Evolutionary conservation across 2,888 invertebrate species (phyloP).

Genomic region (Ashinkailepas kermadecensis): DNA sequence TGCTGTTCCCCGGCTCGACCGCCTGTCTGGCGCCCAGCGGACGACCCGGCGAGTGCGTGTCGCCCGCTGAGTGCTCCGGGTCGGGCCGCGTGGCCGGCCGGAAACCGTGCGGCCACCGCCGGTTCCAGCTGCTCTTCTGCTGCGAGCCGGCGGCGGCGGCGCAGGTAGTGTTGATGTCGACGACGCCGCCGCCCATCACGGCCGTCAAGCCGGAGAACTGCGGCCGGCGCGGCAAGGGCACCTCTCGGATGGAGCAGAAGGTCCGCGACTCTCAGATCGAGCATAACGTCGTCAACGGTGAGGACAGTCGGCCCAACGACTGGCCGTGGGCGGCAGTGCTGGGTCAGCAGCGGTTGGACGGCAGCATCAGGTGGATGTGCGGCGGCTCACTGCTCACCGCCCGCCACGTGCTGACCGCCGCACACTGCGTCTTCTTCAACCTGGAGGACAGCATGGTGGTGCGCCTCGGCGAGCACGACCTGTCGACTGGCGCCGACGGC

Average conservation of each 20-base stretch:
- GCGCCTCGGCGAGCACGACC: too few species aligned
- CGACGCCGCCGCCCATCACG: neutral
- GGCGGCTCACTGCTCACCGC: too few species aligned
- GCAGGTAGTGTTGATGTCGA: neutral
- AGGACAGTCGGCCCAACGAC: too few species aligned
- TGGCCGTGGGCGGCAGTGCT: neutral
- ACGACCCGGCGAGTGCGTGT: neutral
- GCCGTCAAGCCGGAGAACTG: neutral
- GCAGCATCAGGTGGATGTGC: neutral
- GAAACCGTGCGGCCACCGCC: slow-evolving; percentile 12
- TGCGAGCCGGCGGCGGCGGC: neutral
- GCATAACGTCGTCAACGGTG: neutral
- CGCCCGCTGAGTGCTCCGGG: neutral
- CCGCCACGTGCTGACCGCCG: too few species aligned
- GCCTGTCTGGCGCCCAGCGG: neutral
- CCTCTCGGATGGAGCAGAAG: too few species aligned
- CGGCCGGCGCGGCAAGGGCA: neutral
- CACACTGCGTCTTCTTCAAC: too few species aligned
- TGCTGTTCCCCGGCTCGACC: slow-evolving; percentile 2
- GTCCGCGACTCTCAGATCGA: neutral
- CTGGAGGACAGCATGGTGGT: too few species aligned
- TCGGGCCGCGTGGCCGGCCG: neutral
- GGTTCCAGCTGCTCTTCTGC: neutral
- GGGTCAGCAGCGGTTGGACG: neutral
- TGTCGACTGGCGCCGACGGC: too few species aligned